Base-by-base conservation (phyloP, 1,140 invertebrate genomes). In the Brachystomella parvula region DNA sequence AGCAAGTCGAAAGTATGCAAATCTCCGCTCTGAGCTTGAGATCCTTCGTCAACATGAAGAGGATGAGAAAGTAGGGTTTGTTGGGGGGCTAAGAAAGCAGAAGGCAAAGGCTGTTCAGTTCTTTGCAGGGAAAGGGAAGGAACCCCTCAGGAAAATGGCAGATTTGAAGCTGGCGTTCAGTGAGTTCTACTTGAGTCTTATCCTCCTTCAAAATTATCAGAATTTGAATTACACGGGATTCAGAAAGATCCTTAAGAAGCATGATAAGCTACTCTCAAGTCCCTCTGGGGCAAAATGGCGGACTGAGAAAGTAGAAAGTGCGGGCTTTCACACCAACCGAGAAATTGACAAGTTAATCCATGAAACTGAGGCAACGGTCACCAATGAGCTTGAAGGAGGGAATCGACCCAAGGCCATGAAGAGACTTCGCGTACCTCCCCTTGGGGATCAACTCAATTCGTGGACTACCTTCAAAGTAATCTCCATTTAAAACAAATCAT, bases 201-300 rank as follows among this genome's bases (percentile, higher is more conserved):
- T 99, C 72, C 82, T 99, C 1, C 80, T 92, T 56, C 89, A 91
- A 75, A 92, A 91, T 75, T 92, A 90, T 75, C 89, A 91, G 76
- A 96, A 95, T 79, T 81, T 99, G 21, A 99, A 99, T 81, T 96
- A 94, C 74, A 98, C 96, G 17, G 97, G 97, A 1, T 99, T 99
- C 81, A 84, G 96, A 66, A 99, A 99, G 81, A 99, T 99, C 76
- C 83, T 99, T n/a, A 99, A 99, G 78, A 99, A 99, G 80, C 96
- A 99, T 78, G 97, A 99, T 79, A 99, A 99, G 85, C 90, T 98
- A 44, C 44, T 72, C 21, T 28, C 3, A 31, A 65, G 39, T 53
- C 87, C 87, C 66, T 81, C 80, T 67, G 90, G 90, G 1, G 86
- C 85, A 62, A 87, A 89, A 81, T 99, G 94, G 94, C 81, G 93